These are phyloP conservation scores for Pseudomyrmex sp. DNA, from an alignment of 1,140 invertebrate species.

Conservation along the genomic window DNA sequence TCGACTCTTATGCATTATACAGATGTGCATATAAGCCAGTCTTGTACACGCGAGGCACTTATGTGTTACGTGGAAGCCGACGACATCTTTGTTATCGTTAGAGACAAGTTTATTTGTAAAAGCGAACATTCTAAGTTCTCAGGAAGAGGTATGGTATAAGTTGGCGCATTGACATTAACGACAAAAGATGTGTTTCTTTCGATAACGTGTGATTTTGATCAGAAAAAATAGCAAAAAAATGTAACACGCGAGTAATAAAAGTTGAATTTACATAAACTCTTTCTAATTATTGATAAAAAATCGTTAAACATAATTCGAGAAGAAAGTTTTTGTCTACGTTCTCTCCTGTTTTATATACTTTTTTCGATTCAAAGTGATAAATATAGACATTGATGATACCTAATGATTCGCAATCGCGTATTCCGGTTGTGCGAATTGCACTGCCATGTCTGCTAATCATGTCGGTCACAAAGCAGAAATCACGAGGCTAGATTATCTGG, in stretches of 20 bases:
- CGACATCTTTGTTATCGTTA: constrained; percentile 21
- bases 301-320: background rate
- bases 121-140: background rate
- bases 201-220: background rate
- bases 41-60: constrained; percentile 32
- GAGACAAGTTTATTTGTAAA: constrained; percentile 8
- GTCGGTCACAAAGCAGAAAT: background rate
- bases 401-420: constrained; percentile 8
- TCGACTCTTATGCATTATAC: constrained; percentile 41
- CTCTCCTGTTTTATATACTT: background rate
- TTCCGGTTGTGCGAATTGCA: background rate
- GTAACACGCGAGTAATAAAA: background rate
- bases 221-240: background rate
- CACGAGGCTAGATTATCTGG: constrained; percentile 1
- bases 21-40: constrained; percentile 18
- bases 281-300: background rate
- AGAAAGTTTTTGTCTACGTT: background rate
- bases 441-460: background rate
- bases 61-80: constrained; percentile 6
- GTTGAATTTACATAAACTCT: background rate
- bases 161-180: background rate
- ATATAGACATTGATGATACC: no score
- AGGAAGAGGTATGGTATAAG: background rate
- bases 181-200: background rate
- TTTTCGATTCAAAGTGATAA: background rate